Conservation (phyloP, 2,888 invertebrate species). For the Vannuccia rotundouncinata region DNA sequence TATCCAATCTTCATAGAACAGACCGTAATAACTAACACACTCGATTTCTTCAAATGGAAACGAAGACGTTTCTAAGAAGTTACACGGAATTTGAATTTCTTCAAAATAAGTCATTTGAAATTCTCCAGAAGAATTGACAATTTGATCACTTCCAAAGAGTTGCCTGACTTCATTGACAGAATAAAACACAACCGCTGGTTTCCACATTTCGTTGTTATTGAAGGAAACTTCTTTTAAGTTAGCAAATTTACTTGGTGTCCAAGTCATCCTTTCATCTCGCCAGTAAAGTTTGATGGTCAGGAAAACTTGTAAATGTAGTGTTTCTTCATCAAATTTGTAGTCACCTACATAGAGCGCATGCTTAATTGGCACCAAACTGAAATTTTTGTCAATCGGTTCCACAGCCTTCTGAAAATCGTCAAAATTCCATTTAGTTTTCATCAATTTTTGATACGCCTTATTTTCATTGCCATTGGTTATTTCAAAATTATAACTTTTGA, state of each 20-base stretch:
- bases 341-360: neutral
- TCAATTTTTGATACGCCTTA: neutral
- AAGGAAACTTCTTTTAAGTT: neutral
- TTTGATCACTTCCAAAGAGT: neutral
- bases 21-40: neutral
- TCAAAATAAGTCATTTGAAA: neutral
- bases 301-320: neutral
- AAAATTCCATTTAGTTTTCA: neutral
- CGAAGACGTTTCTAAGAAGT: neutral
- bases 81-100: neutral
- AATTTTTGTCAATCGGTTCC: neutral
- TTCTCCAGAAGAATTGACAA: neutral
- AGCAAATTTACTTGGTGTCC: slow-evolving; percentile 9
- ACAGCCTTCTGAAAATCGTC: neutral
- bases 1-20: neutral
- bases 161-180: neutral
- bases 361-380: neutral
- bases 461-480: neutral
- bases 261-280: slow-evolving; percentile 11
- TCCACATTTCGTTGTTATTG: slow-evolving; percentile 24
- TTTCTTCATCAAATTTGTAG: neutral
- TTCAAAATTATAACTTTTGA: neutral
- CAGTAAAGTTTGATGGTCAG: neutral
- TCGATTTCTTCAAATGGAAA: neutral
- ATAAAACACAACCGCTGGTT: slow-evolving; percentile 11